Percentiles rank a stretch among this genome's conserved stretches.
These are phyloP conservation scores for Drosophila grimshawi DNA, from an alignment of 1,140 invertebrate genomes.

Conservation along the genomic window DNA sequence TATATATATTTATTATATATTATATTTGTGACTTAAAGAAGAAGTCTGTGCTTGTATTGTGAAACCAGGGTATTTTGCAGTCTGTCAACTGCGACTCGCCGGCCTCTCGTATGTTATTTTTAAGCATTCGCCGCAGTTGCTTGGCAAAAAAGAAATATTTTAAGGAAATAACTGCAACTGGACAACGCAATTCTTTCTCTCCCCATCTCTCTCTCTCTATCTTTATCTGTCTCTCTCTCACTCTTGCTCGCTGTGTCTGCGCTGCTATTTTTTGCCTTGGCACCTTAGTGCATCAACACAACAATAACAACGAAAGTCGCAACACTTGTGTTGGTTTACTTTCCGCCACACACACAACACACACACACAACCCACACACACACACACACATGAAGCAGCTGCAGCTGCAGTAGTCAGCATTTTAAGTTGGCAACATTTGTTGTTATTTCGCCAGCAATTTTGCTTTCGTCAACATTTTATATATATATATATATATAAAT, in stretches of 20 bases:
- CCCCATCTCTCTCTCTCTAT: not conserved
- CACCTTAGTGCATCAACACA: constrained; percentile 44
- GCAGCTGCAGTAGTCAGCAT: constrained; percentile 27
- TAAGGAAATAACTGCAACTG: not conserved
- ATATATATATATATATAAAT: too few relatives aligned
- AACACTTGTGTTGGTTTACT: constrained; percentile 82
- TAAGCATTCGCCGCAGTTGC: constrained; percentile 18
- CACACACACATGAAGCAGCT: constrained; percentile 54
- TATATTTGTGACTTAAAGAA: not conserved
- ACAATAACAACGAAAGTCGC: constrained; percentile 71
- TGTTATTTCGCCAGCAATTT: constrained; percentile 5
- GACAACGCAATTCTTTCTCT: not conserved
- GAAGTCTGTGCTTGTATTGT: too few relatives aligned
- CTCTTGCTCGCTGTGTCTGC: not conserved
- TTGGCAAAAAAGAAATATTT: constrained; percentile 26
- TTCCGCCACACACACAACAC: constrained; percentile 30
- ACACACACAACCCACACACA: constrained; percentile 6
- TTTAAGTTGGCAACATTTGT: constrained; percentile 43
- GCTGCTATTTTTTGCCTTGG: not conserved
- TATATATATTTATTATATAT: not conserved
- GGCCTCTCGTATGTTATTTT: not conserved
- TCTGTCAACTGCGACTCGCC: not conserved
- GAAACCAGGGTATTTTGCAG: not conserved
- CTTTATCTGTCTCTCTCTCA: not conserved
- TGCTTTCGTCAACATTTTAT: not conserved